Conservation (phyloP, 1,140 invertebrate genomes). For the Cydia pomonella region DNA sequence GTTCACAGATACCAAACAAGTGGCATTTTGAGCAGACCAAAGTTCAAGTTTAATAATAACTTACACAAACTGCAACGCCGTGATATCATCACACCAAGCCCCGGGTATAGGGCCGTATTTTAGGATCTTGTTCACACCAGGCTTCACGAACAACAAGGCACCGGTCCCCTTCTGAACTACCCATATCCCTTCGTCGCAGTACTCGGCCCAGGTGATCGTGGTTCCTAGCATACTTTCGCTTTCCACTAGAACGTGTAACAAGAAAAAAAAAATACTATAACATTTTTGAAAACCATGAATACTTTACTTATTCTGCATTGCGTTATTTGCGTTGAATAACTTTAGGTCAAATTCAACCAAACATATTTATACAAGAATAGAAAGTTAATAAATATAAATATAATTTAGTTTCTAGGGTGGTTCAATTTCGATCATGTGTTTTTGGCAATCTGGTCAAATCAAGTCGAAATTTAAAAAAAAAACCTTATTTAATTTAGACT, state of each 20-base stretch:
- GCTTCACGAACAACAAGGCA: conserved; percentile 60
- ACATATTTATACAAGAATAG: too few species aligned
- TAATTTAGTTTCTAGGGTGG: too few species aligned
- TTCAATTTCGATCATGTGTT: too few species aligned
- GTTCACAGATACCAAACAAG: too few species aligned
- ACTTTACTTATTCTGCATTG: too few species aligned
- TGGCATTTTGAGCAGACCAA: too few species aligned
- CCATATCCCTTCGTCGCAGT: conserved; percentile 69
- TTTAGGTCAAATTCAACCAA: too few species aligned
- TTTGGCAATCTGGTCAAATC: too few species aligned
- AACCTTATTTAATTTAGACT: too few species aligned
- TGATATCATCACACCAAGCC: conserved; percentile 69
- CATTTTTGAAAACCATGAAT: conserved; percentile 9
- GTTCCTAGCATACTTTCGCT: conserved; percentile 62
- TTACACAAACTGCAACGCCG: conserved; percentile 66
- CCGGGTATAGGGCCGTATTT: conserved; percentile 69
- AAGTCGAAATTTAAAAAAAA: too few species aligned
- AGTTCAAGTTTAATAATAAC: conserved; percentile 28
- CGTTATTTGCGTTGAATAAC: too few species aligned
- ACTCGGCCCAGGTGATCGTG: conserved; percentile 68
- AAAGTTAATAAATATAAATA: too few species aligned
- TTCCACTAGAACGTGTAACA: conserved; percentile 54
- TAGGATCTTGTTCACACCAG: conserved; percentile 59
- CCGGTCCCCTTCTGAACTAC: conserved; percentile 66
- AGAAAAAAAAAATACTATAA: neutral